Base-by-base conservation (phyloP, 2,888 invertebrate species). In the Brachypalpus laphriformis region DNA sequence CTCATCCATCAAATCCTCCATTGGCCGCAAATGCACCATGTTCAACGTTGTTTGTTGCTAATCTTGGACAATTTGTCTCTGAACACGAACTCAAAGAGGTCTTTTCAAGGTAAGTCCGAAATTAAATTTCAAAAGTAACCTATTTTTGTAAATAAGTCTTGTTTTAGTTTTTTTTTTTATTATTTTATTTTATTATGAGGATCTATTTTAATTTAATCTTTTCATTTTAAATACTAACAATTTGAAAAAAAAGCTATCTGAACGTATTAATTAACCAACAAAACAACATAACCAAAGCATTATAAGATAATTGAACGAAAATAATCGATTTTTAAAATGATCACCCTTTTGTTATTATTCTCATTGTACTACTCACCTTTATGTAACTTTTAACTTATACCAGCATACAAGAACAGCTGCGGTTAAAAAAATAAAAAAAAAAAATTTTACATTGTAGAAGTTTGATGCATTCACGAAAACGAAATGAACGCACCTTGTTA, bases 61-160 rank as follows among this genome's bases (percentile, higher is more conserved):
- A 99, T 93, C 95, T 99, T 91, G 98, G 99, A 89, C 98, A 98
- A 93, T 98, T 97, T 93, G 98, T 98, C 90, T 98, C 98, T 88
- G 99, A 99, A 93, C 98, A 99, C 92, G 99, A 99, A 93, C 95
- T 99, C 89, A 98, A 98, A 94, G 98, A 98, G 93, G 96, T 99
- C 91, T 98, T 99, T 93, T 97, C 97, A 95, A 98, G 98, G 98
- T 98, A 93, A 93, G 94, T 87, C n/a, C 8, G 31, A 88, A 80
- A 61, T 57, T 25, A 4, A 4, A 5, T 14, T 22, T 11, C 0
- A 37, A 20, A n/a, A n/a, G n/a, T n/a, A n/a, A n/a, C n/a, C n/a
- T n/a, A n/a, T n/a, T 42, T 16, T 45, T 57, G 47, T 71, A 57
- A 25, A 47, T 49, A 66, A 22, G 9, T n/a, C 5, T 40, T 3